A percentile compares a stretch with the other conserved stretches of the same genome.
phyloP scores from a whole-genome alignment of 2,797 vertebrate species.

The Enteromius thamalakanensis region DNA sequence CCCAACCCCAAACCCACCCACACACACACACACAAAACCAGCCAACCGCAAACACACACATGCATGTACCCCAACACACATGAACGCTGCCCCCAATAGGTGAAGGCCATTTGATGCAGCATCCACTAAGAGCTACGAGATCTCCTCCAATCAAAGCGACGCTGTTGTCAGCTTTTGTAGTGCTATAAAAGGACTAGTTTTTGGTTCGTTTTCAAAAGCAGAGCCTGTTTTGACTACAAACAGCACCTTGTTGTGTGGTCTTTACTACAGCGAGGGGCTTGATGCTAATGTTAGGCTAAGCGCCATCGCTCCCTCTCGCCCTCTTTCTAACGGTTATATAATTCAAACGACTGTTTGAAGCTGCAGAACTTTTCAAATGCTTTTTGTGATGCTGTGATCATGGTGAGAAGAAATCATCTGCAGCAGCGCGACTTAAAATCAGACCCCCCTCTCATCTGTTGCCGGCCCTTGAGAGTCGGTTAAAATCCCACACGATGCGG shows the following conservation, averaged over 20 bases:
- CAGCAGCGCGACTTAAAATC: slow-evolving; percentile 59
- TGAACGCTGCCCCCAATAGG: background rate
- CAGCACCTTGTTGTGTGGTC: slow-evolving; percentile 46
- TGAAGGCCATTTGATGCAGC: slow-evolving; percentile 8
- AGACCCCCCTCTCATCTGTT: slow-evolving; percentile 36
- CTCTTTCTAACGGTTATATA: slow-evolving; percentile 64
- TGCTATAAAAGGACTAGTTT: slow-evolving; percentile 40
- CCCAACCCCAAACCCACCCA: slow-evolving; percentile 8
- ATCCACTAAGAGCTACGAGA: background rate
- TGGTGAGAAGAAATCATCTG: slow-evolving; percentile 53
- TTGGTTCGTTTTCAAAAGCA: background rate
- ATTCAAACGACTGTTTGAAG: slow-evolving; percentile 75
- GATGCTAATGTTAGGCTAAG: slow-evolving; percentile 45
- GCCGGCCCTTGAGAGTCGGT: slow-evolving; percentile 29
- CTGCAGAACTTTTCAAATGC: slow-evolving; percentile 72
- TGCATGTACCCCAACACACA: background rate
- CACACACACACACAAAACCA: background rate
- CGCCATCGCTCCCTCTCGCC: slow-evolving; percentile 9
- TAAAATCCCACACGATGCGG: slow-evolving; percentile 49
- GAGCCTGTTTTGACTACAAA: background rate
- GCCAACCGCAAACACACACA: background rate
- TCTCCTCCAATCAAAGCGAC: slow-evolving; percentile 9
- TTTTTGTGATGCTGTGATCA: slow-evolving; percentile 65
- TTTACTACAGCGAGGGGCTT: background rate
- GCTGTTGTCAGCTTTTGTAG: slow-evolving; percentile 29